These are phyloP conservation scores for Cygnus buccinator DNA, from an alignment of 2,113 vertebrate species.

Conservation along the genomic window DNA sequence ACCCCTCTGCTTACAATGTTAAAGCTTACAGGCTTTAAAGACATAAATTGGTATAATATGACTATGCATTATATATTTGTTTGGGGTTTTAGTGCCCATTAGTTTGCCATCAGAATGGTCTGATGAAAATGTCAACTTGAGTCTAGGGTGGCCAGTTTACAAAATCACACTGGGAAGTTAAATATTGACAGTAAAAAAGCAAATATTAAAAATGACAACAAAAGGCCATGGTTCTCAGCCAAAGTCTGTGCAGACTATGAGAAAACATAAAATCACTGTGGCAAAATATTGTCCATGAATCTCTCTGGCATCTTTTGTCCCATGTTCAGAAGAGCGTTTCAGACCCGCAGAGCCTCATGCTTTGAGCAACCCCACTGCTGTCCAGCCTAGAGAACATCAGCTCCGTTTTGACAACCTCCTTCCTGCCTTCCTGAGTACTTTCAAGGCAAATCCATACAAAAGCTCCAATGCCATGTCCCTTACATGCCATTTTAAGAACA, in stretches of 20 bases:
- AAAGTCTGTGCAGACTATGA: not conserved
- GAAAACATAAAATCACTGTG: not conserved
- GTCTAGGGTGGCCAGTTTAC: not conserved
- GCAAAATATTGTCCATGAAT: not conserved
- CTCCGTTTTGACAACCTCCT: not conserved
- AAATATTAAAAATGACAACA: not conserved
- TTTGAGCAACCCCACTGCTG: not conserved
- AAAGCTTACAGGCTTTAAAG: not conserved
- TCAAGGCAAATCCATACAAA: not conserved
- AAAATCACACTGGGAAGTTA: not conserved
- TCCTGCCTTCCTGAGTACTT: not conserved
- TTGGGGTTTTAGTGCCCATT: not conserved
- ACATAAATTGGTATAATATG: not conserved
- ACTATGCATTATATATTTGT: not conserved
- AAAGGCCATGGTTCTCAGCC: not conserved
- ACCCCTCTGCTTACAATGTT: not conserved
- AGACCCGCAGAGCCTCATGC: not conserved
- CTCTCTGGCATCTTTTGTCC: not conserved
- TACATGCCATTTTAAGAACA: not conserved
- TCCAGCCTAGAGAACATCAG: not conserved
- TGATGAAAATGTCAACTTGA: not conserved
- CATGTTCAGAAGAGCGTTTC: fast-evolving
- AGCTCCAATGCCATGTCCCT: not conserved
- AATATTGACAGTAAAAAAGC: not conserved
- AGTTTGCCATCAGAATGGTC: not conserved